phyloP scores from a whole-genome alignment of 2,888 invertebrate genomes.

The Operophtera brumata region DNA sequence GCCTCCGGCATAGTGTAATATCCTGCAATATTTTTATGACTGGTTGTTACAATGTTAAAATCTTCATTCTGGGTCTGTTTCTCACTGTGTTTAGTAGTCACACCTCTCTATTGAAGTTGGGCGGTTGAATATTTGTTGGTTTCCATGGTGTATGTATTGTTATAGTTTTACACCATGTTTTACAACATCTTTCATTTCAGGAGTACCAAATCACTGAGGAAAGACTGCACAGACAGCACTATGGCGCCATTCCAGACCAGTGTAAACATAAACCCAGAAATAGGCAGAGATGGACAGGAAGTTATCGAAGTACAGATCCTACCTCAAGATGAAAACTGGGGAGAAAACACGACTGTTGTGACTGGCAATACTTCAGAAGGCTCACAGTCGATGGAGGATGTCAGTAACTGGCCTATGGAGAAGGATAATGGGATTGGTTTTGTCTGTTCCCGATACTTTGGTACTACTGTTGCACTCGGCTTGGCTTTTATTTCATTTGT shows the following conservation, averaged over 20 bases:
- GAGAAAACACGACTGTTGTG: slow-evolving; percentile 98
- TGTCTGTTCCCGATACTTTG: slow-evolving; percentile 90
- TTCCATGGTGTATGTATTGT: too few relatives aligned
- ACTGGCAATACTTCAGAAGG: slow-evolving; percentile 98
- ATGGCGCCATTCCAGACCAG: slow-evolving; percentile 95
- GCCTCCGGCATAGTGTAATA: slow-evolving; percentile 8
- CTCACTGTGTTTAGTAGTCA: not conserved
- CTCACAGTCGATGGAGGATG: slow-evolving; percentile 95
- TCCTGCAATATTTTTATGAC: slow-evolving; percentile 3
- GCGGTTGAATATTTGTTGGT: too few relatives aligned
- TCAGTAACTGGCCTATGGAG: slow-evolving; percentile 91
- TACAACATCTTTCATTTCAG: slow-evolving; percentile 53
- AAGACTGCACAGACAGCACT: slow-evolving; percentile 80
- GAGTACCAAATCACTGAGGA: slow-evolving; percentile 84
- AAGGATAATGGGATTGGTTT: slow-evolving; percentile 85
- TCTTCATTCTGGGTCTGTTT: not conserved
- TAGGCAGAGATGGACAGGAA: slow-evolving; percentile 90
- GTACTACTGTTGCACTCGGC: slow-evolving; percentile 88
- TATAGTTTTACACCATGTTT: too few relatives aligned
- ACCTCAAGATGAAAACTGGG: slow-evolving; percentile 99
- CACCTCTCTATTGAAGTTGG: not conserved
- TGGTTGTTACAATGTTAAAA: not conserved
- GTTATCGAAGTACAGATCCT: slow-evolving; percentile 97
- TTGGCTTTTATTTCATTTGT: slow-evolving; percentile 91
- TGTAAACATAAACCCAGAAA: slow-evolving; percentile 89